These are phyloP conservation scores for Cyanoliseus patagonus DNA, from an alignment of 2,113 vertebrate genomes.

Conservation along the genomic window DNA sequence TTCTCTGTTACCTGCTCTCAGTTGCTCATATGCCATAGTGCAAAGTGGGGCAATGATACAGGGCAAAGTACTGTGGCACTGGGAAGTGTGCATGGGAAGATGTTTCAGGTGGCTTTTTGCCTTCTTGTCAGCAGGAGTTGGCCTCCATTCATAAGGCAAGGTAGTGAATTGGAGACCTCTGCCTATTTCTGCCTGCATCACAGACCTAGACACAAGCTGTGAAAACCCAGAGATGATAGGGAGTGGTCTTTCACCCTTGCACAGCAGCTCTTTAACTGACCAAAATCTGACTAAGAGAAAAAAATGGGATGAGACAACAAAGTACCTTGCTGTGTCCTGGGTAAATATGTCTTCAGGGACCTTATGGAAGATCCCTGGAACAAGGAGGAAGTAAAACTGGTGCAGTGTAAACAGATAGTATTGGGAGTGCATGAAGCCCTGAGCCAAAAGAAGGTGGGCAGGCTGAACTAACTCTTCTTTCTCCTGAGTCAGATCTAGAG, in stretches of 20 bases:
- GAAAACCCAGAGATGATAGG: background rate
- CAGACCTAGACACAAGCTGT: background rate
- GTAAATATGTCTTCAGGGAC: background rate
- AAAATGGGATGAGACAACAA: background rate
- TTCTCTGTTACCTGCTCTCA: background rate
- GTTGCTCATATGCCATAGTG: accelerated
- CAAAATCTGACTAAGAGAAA: background rate
- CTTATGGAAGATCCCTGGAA: no score
- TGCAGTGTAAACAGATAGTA: background rate
- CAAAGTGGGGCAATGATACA: background rate
- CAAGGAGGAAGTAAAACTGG: background rate
- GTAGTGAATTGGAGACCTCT: background rate
- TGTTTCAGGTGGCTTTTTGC: background rate
- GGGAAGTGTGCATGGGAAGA: background rate
- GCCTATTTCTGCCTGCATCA: background rate
- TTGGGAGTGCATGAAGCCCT: background rate
- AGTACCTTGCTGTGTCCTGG: background rate
- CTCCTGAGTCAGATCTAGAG: background rate
- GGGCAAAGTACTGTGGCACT: background rate
- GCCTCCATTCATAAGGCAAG: background rate
- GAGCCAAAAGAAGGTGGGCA: background rate
- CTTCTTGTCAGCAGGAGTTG: background rate
- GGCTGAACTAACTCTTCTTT: background rate
- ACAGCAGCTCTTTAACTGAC: background rate
- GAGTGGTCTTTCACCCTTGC: background rate